phyloP scores from a whole-genome alignment of 2,797 vertebrate species.

The Chelmon rostratus region DNA sequence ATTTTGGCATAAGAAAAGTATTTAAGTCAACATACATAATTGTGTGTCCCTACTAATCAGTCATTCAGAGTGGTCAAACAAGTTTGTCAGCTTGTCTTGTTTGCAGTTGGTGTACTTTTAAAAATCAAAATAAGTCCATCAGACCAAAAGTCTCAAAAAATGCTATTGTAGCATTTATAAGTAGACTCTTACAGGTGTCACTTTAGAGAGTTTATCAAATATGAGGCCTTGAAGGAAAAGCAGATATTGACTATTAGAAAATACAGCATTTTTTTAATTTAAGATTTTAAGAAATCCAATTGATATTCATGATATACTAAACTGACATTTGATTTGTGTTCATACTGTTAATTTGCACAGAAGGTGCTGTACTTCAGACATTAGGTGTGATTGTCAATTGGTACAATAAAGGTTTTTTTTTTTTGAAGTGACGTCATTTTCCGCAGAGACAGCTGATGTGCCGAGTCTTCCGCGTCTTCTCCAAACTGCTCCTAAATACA shows the following conservation, averaged over 20 bases:
- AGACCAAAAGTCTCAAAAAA: too few species aligned
- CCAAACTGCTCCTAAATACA: neutral
- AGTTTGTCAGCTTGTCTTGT: conserved; percentile 1
- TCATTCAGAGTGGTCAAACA: conserved; percentile 1
- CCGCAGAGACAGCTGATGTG: conserved; percentile 66
- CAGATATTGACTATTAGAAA: too few species aligned
- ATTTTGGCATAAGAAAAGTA: neutral
- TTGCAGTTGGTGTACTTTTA: neutral
- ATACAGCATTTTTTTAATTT: neutral
- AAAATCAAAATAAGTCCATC: neutral
- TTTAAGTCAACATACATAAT: neutral
- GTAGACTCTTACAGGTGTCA: too few species aligned
- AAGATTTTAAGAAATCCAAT: neutral
- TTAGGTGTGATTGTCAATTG: neutral
- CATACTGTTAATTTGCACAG: neutral
- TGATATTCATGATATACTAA: too few species aligned
- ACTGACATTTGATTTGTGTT: too few species aligned
- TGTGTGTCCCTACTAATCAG: neutral
- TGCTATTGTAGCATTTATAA: too few species aligned
- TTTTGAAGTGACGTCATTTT: conserved; percentile 68
- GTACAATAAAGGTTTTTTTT: conserved; percentile 71
- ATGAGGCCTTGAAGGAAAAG: too few species aligned
- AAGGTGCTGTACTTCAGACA: neutral
- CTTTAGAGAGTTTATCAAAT: too few species aligned
- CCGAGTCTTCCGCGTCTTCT: conserved; percentile 17